Percentiles rank a stretch among this genome's conserved stretches.
phyloP scores from a whole-genome alignment of 2,888 invertebrate species.

The Nomada fucata region DNA sequence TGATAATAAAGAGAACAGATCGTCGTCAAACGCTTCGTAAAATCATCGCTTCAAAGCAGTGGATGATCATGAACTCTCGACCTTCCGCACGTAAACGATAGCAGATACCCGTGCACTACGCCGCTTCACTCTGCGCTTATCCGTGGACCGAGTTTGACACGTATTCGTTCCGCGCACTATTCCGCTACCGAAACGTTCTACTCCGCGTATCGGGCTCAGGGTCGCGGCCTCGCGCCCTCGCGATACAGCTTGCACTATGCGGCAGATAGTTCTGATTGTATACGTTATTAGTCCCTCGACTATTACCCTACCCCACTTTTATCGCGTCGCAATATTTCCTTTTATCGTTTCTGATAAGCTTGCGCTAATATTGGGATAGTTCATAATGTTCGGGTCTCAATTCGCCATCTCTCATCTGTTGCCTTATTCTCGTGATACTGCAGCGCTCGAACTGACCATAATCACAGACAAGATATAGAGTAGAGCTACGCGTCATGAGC shows the following conservation, averaged over 20 bases:
- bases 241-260: conserved; percentile 42
- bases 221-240: conserved; percentile 74
- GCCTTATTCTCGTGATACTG: not conserved
- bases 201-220: conserved; percentile 72
- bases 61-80: conserved; percentile 68
- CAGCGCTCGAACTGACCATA: not conserved
- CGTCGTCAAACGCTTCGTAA: conserved; percentile 57
- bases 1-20: conserved; percentile 24
- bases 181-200: conserved; percentile 58
- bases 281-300: not conserved
- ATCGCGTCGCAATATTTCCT: conserved; percentile 17
- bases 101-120: conserved; percentile 44
- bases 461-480: too few relatives aligned
- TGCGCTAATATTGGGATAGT: conserved; percentile 18
- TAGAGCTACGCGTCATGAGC: too few relatives aligned
- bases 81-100: conserved; percentile 66
- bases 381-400: conserved; percentile 13
- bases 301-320: conserved; percentile 27
- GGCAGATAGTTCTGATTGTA: conserved; percentile 30
- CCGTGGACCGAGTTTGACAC: conserved; percentile 56
- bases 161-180: conserved; percentile 58
- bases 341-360: conserved; percentile 26
- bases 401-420: not conserved
- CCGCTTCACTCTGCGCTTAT: conserved; percentile 46
- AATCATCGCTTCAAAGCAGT: conserved; percentile 61